Conservation (phyloP, 2,888 invertebrate species). For the Amphipyra tragopoginis region DNA sequence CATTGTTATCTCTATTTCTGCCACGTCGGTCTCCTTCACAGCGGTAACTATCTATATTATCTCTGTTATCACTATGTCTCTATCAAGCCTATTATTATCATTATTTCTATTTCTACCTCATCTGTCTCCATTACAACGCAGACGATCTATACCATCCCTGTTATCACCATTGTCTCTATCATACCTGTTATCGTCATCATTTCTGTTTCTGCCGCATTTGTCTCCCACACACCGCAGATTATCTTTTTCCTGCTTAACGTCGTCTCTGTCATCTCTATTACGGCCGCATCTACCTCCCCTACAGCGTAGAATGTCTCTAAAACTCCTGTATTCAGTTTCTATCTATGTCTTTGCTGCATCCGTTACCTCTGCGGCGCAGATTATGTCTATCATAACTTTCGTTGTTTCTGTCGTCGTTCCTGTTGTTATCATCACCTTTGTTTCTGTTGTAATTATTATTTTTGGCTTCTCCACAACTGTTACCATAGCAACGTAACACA, state of each 20-base stretch:
- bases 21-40: slow-evolving; percentile 25
- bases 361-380: slow-evolving; percentile 22
- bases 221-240: slow-evolving; percentile 23
- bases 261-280: background rate
- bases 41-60: slow-evolving; percentile 1
- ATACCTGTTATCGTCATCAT: slow-evolving; percentile 2
- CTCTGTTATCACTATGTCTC: slow-evolving; percentile 1
- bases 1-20: background rate
- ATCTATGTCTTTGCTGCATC: slow-evolving; percentile 13
- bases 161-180: slow-evolving; percentile 3
- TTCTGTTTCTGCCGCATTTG: slow-evolving; percentile 18
- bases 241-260: background rate
- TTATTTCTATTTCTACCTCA: background rate
- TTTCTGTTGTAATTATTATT: background rate
- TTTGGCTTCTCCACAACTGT: slow-evolving; percentile 24
- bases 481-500: slow-evolving; percentile 19
- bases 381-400: slow-evolving; percentile 10
- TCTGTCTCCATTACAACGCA: background rate
- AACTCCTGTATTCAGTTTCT: background rate
- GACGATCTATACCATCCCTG: background rate
- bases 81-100: slow-evolving; percentile 6
- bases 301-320: slow-evolving; percentile 1
- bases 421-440: slow-evolving; percentile 1
- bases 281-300: slow-evolving; percentile 1
- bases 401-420: background rate